phyloP scores from a whole-genome alignment of 1,140 invertebrate species.

The Drosophila mayri region DNA sequence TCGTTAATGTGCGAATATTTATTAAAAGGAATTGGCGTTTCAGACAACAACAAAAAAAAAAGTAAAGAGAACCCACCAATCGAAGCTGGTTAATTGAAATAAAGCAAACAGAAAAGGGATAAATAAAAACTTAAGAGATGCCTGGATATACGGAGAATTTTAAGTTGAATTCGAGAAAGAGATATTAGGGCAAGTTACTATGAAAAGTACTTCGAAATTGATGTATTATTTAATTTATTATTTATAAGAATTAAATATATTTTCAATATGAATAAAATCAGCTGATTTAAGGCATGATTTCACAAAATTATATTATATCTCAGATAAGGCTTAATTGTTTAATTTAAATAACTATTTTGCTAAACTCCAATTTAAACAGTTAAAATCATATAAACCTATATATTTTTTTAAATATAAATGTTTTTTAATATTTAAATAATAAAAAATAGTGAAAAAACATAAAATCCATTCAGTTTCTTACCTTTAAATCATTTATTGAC shows the following conservation, averaged over 20 bases:
- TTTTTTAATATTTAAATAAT: background rate
- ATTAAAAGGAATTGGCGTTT: conserved; percentile 70
- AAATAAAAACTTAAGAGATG: conserved; percentile 4
- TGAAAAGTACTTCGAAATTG: background rate
- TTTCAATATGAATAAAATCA: background rate
- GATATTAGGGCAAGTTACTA: background rate
- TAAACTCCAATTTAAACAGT: no score
- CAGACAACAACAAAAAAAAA: background rate
- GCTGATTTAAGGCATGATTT: background rate
- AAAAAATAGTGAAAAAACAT: no score
- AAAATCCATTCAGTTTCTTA: background rate
- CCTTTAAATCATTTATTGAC: background rate
- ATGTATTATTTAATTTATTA: background rate
- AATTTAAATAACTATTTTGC: no score
- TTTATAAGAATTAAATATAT: background rate
- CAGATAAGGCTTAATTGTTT: background rate
- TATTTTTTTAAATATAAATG: background rate
- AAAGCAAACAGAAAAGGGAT: conserved; percentile 14
- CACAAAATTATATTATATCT: background rate
- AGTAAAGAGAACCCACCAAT: conserved; percentile 1
- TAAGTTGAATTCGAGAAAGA: background rate
- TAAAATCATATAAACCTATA: no score
- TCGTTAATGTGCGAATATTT: conserved; percentile 81
- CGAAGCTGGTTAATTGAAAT: conserved; percentile 67
- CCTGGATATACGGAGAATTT: background rate